Base-by-base conservation (phyloP, 1,140 invertebrate species). In the Drosophila kikkawai region DNA sequence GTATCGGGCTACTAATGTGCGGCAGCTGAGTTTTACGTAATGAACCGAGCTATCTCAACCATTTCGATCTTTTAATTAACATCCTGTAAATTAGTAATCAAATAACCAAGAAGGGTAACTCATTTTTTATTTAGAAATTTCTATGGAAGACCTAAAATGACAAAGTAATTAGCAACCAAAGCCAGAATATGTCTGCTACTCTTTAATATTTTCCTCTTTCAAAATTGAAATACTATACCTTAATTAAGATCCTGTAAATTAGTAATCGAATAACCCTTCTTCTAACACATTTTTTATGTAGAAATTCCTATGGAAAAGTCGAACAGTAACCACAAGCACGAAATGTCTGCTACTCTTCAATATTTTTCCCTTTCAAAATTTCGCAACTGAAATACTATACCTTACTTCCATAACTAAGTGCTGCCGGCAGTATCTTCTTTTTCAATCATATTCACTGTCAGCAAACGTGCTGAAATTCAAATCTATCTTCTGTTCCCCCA, bases 381-480 rank as follows among this genome's bases (percentile, higher is more conserved):
- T 6, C 1, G 48, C 12, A 34, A 17, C n/a, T 34, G 48, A 34
- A 34, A 32, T 51, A 55, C 13, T 26, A 26, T 48, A 26, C 13
- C 45, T 26, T 15, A n/a, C 7, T n/a, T 22, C 34, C 4, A 55
- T 39, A 39, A 55, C 34, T 55, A 55, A 55, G 34, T 37, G 51
- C 0, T 37, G 19, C 7, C 15, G 51, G 34, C 34, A 37, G 51
- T 55, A 22, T 19, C 17, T 55, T 39, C 34, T 55, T 22, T 22
- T 39, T 22, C 34, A 55, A 55, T 55, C 53, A 37, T 39, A 37
- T 55, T 55, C 19, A 39, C 53, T 55, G 34, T 39, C 53, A 55
- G 8, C 32, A 22, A 19, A 5, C 17, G 32, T 13, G 7, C 34
- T 55, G 51, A 37, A 55, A 55, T 37, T 55, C 17, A 55, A 55